These are phyloP conservation scores for Cartodere bifasciata DNA, from an alignment of 2,888 invertebrate genomes.

Conservation along the genomic window DNA sequence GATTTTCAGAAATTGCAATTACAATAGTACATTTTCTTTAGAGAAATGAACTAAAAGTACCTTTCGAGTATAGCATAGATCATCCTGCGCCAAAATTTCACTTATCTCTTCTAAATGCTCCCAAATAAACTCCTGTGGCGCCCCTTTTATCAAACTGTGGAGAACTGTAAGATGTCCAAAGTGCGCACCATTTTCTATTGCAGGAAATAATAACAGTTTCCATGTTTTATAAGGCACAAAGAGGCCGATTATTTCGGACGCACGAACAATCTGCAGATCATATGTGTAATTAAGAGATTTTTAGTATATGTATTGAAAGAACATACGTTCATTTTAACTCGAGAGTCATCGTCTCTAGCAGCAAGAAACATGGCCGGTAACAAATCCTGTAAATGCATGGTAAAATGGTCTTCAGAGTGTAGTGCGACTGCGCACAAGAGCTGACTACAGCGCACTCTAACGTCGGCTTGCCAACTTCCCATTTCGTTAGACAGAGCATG, in stretches of 20 bases:
- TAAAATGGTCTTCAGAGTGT: constrained; percentile 61
- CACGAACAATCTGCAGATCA: constrained; percentile 43
- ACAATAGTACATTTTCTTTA: no score
- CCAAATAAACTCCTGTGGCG: constrained; percentile 36
- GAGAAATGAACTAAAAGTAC: no score
- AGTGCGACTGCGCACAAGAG: constrained; percentile 58
- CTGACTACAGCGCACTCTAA: constrained; percentile 59
- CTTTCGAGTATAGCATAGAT: constrained; percentile 48
- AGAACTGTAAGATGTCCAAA: constrained; percentile 46
- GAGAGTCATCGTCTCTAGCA: constrained; percentile 48
- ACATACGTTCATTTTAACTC: constrained; percentile 45
- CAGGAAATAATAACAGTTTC: constrained; percentile 53
- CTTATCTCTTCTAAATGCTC: constrained; percentile 44
- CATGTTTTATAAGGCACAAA: constrained; percentile 59
- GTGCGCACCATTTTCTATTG: constrained; percentile 42
- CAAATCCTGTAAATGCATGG: constrained; percentile 49
- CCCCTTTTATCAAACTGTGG: constrained; percentile 47
- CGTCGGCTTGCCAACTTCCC: constrained; percentile 57
- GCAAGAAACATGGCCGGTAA: constrained; percentile 43
- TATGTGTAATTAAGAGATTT: not conserved
- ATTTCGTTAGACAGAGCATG: constrained; percentile 60
- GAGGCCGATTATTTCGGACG: constrained; percentile 61
- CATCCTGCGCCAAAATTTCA: constrained; percentile 43
- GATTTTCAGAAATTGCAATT: no score
- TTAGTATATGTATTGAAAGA: not conserved